Base-by-base conservation (phyloP, 2,113 vertebrate genomes). In the Pundamilia nyererei region DNA sequence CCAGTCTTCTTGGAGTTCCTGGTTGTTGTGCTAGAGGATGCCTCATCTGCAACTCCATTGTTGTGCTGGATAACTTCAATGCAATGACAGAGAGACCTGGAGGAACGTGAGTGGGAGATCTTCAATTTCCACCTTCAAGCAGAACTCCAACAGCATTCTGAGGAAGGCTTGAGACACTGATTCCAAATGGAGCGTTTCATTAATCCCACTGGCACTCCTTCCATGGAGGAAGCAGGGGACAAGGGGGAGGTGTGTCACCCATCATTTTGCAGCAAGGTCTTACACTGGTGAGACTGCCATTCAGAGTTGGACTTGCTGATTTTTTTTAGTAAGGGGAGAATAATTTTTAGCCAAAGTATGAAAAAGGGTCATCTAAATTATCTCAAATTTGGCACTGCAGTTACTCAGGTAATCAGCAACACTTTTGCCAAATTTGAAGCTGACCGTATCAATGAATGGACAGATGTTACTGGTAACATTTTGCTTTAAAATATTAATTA, bases 21-120 rank as follows among this genome's bases (percentile, higher is more conserved):
- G 33, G 62, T 0, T 68, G 33, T 21, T 21, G 33, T 68, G 62
- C 62, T 68, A 38, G 7, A 40, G 62, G 11, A 35, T 40, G n/a
- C 62, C 1, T 38, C 62, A 68, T 68, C 35, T 68, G 62, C 3
- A 40, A 40, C 35, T 40, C 35, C 35, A 68, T 68, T 68, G 62
- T 68, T 0, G 0, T 21, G 35, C 62, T 68, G 62, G 6, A 35
- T 0, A 21, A 68, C 19, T 21, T 68, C 19, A 68, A 8, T 21
- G 62, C 35, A 1, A 68, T 14, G 62, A 40, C 62, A 68, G 35
- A 7, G 35, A 68, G 35, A 68, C 35, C 35, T 40, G 62, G n/a
- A 38, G 33, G 33, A 65, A 5, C 6, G 2, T 9, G 35, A 40
- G 4, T 68, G 62, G 11, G n/a, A 68, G 11, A 24, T 21, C 62